phyloP scores from a whole-genome alignment of 2,888 invertebrate species.

The Dendrolimus pini region DNA sequence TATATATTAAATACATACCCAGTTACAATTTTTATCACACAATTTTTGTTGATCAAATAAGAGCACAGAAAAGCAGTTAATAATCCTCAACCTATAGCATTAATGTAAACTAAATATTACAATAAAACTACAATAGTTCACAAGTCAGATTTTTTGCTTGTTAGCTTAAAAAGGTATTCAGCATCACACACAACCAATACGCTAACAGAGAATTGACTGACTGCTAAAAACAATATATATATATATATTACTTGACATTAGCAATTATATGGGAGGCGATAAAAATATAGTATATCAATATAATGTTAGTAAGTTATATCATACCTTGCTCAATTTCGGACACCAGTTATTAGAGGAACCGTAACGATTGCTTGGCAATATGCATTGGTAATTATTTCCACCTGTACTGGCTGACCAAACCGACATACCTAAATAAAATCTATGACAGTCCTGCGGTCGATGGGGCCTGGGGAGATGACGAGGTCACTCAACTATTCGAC shows the following conservation, averaged over 20 bases:
- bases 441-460: conserved; percentile 55
- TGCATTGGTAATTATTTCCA: conserved; percentile 70
- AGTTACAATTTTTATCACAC: too few relatives aligned
- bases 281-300: neutral
- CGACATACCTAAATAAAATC: conserved; percentile 78
- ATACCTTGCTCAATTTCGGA: conserved; percentile 68
- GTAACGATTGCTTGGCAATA: conserved; percentile 58
- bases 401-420: conserved; percentile 83
- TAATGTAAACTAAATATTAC: too few relatives aligned
- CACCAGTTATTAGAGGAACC: conserved; percentile 61
- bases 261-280: conserved; percentile 5
- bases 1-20: neutral
- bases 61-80: too few relatives aligned
- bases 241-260: conserved; percentile 5
- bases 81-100: too few relatives aligned
- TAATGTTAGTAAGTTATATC: conserved; percentile 23
- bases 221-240: neutral
- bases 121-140: too few relatives aligned
- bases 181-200: conserved; percentile 3
- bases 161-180: conserved; percentile 4
- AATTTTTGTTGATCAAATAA: too few relatives aligned
- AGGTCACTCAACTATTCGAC: conserved; percentile 40
- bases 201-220: conserved; percentile 6
- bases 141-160: neutral
- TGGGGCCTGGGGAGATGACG: conserved; percentile 36